Percentiles rank a stretch among this genome's conserved stretches.
These are phyloP conservation scores for Tragelaphus scriptus DNA, from an alignment of 2,113 vertebrate genomes.

Conservation along the genomic window DNA sequence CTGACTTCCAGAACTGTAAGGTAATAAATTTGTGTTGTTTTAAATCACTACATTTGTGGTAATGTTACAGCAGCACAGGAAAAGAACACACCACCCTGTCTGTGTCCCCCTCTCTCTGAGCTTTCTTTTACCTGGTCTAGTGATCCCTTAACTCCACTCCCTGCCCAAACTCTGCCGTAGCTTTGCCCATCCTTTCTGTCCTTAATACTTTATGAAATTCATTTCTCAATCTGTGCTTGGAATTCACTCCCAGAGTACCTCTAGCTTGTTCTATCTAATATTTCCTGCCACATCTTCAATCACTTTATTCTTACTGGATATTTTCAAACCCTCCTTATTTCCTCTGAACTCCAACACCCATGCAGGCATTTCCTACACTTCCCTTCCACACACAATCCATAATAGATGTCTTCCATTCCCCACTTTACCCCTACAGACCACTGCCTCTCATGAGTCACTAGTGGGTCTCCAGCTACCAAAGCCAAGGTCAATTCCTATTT, in stretches of 20 bases:
- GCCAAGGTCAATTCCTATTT: background rate
- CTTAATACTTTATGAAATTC: background rate
- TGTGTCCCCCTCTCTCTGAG: background rate
- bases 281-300: background rate
- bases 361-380: background rate
- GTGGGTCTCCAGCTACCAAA: background rate
- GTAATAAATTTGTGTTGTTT: background rate
- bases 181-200: background rate
- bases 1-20: background rate
- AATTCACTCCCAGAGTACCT: background rate
- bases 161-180: too few relatives aligned
- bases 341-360: background rate
- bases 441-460: background rate
- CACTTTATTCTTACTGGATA: background rate
- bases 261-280: background rate
- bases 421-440: background rate
- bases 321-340: background rate
- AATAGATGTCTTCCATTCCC: background rate
- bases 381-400: background rate
- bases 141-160: background rate
- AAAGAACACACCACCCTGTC: fast-evolving
- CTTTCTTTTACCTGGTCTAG: background rate
- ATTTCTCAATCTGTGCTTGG: background rate
- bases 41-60: background rate
- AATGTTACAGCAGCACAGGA: background rate